Evolutionary conservation across 2,888 invertebrate genomes (phyloP), one percentile per base, ranked within the genome.

Genomic region (Dione juno): DNA sequence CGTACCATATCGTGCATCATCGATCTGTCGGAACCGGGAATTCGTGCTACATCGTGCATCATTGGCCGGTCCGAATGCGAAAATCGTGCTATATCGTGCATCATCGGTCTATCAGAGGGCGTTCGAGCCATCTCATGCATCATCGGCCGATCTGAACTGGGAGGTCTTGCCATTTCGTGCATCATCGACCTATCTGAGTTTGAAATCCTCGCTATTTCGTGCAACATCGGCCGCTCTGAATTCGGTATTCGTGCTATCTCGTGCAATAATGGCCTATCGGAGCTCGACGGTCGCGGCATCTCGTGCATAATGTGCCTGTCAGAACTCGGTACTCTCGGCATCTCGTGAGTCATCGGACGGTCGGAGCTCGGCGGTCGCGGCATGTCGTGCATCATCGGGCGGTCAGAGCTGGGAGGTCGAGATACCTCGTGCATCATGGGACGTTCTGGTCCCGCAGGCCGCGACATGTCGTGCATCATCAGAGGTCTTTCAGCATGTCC

Each of bases 1-100:
- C 54, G n/a, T 10, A 5, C 9, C n/a, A 54, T 35, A 3, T 37
- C n/a, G n/a, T 54, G 35, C 35, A 40, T 16, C 64, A 69, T 74
- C 54, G 69, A 64, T 59, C 74, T 67, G 11, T 74, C 74, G n/a
- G 74, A 69, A 5, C 71, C 64, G 16, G 69, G 71, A 16, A 52
- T 64, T 9, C 74, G 21, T 43, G 70, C 50, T 67, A 75, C 66
- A 6, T 74, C 75, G 41, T 71, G 77, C 68, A 81, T 53, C 21
- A 80, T 21, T 9, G 61, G 67, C 14, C 66, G 63, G 11, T 66
- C 75, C 37, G 72, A 69, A 35, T 16, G 37, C 11, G 37, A 16
- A 6, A 40, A n/a, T 37, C 57, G 35, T 5, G 54, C 14, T n/a
- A 54, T 54, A 5, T 54, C 54, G 10, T 54, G 54, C 54, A 54